Conservation (phyloP, 2,888 invertebrate genomes). For the Merodon equestris region DNA sequence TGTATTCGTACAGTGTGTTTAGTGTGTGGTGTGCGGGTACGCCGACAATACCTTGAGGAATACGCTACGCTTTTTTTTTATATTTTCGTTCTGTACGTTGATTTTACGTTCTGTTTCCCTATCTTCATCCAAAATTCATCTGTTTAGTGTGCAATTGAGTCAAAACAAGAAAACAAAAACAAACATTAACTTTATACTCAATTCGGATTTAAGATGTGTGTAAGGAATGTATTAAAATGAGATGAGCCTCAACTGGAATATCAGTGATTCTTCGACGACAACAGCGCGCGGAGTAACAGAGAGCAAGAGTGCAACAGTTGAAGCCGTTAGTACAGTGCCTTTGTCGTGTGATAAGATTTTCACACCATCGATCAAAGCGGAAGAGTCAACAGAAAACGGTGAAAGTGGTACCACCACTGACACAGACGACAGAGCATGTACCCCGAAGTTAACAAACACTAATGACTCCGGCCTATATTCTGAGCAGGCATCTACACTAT, state of each 20-base stretch:
- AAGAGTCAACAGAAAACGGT: slow-evolving; percentile 22
- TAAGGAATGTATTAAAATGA: slow-evolving; percentile 40
- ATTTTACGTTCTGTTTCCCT: slow-evolving; percentile 4
- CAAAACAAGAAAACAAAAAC: not conserved
- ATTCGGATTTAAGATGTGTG: not conserved
- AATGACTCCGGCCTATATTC: too few relatives aligned
- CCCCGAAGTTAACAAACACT: not conserved
- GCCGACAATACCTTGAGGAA: not conserved
- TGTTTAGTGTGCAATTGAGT: slow-evolving; percentile 27
- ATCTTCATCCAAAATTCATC: slow-evolving; percentile 5
- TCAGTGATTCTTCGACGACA: slow-evolving; percentile 4
- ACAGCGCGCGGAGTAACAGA: too few relatives aligned
- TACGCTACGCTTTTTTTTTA: not conserved
- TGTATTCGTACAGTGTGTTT: slow-evolving; percentile 18
- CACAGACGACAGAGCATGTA: slow-evolving; percentile 10
- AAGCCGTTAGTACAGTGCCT: slow-evolving; percentile 14
- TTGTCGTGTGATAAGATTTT: slow-evolving; percentile 17
- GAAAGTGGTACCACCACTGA: slow-evolving; percentile 12
- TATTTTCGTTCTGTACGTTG: slow-evolving; percentile 8
- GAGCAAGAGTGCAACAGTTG: slow-evolving; percentile 11
- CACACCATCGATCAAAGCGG: slow-evolving; percentile 5
- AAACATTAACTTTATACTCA: not conserved
- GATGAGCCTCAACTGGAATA: slow-evolving; percentile 57
- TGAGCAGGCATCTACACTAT: too few relatives aligned
- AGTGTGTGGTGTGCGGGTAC: slow-evolving; percentile 44